Evolutionary conservation across 2,888 invertebrate species (phyloP), one percentile per base, ranked within the genome.

Genomic region (Brassicogethes aeneus): DNA sequence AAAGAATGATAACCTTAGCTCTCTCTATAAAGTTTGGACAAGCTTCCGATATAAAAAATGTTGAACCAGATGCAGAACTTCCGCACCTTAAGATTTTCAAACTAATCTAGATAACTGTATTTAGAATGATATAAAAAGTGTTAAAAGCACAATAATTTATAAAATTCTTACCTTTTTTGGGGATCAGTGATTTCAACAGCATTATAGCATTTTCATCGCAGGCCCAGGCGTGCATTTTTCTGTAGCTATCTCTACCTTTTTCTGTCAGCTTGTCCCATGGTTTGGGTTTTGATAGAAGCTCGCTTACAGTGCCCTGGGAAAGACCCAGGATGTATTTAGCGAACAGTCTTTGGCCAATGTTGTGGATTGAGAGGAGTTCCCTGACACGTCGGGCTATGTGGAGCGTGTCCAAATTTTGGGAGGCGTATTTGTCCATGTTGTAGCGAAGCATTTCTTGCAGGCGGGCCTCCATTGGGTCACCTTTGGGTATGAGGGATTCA

Each of bases 151-250:
- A n/a, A n/a, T n/a, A n/a, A n/a, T n/a, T n/a, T n/a, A n/a, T n/a
- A n/a, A n/a, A n/a, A n/a, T n/a, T n/a, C 80, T 79, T 82, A 92
- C 92, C 92, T 91, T 93, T 92, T 78, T 91, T 92, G 68, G 93
- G 93, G 74, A 96, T 94, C 68, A 99, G 85, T 54, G 94, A 91
- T 73, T 99, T 97, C 68, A 99, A 83, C 59, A 96, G 84, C 77
- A 93, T 80, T 61, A 99, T 91, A 61, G 97, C 95, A 61, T 88
- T 86, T 65, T 96, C 95, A 73, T 97, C 97, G 69, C 89, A 89
- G 53, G 96, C 93, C 99, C 99, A 99, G 60, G 93, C 93, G 73
- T 96, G 94, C 94, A 99, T 99, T 73, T 97, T 96, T 62, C 99
- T 77, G 73, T 99, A 99, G 58, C 96, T 96, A 74, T 99, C 99